A percentile compares a stretch with the other conserved stretches of the same genome.
Conservation (phyloP, 2,888 invertebrate genomes). For the Aporophyla lueneburgensis region DNA sequence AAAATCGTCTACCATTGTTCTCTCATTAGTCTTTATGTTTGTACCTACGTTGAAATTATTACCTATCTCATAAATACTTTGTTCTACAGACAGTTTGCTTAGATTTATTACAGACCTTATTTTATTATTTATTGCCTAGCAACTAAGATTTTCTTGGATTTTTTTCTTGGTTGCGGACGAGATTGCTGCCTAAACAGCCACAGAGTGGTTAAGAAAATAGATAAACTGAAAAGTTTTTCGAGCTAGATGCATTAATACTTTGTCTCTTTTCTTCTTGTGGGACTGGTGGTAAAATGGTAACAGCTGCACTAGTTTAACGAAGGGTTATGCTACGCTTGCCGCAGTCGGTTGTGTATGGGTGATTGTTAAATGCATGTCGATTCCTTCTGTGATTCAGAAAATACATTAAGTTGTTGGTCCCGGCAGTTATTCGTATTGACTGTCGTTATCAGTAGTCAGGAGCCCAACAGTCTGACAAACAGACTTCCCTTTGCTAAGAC, state of each 20-base stretch:
- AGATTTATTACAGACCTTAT: slow-evolving; percentile 58
- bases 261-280: too few relatives aligned
- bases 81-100: slow-evolving; percentile 36
- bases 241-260: not conserved
- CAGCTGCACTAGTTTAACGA: too few relatives aligned
- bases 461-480: too few relatives aligned
- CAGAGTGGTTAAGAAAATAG: not conserved
- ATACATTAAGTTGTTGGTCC: too few relatives aligned
- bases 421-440: too few relatives aligned
- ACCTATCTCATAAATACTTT: slow-evolving; percentile 59
- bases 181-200: slow-evolving; percentile 1
- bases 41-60: slow-evolving; percentile 41
- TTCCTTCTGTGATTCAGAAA: too few relatives aligned
- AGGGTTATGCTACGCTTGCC: too few relatives aligned
- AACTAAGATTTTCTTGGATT: slow-evolving; percentile 45
- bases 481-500: too few relatives aligned
- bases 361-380: too few relatives aligned
- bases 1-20: slow-evolving; percentile 6
- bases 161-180: slow-evolving; percentile 20
- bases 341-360: too few relatives aligned
- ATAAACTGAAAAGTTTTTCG: not conserved
- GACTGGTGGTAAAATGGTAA: too few relatives aligned
- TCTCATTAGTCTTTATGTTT: slow-evolving; percentile 39
- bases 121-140: slow-evolving; percentile 59
- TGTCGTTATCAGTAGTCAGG: too few relatives aligned